A percentile compares a stretch with the other conserved stretches of the same genome.
These are phyloP conservation scores for Odontocerum albicorne DNA, from an alignment of 2,888 invertebrate genomes.

Conservation along the genomic window DNA sequence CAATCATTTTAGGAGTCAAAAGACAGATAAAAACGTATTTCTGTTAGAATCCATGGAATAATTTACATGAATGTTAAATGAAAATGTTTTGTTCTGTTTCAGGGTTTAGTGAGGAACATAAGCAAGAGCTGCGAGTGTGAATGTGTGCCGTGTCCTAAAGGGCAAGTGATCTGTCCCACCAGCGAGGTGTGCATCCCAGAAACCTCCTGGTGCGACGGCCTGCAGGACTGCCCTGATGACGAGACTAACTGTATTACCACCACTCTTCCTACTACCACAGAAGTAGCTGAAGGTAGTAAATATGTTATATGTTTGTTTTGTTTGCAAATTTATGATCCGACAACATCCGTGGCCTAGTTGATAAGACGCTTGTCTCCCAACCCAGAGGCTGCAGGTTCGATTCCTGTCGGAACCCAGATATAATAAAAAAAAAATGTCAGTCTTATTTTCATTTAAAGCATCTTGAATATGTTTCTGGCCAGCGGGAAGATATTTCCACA, in stretches of 20 bases:
- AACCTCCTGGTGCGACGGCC: constrained; percentile 77
- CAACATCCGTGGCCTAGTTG: background rate
- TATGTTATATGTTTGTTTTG: background rate
- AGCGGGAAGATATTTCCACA: background rate
- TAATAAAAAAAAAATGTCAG: too few relatives aligned
- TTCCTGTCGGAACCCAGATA: too few relatives aligned
- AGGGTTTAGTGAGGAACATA: constrained; percentile 61
- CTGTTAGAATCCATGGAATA: too few relatives aligned
- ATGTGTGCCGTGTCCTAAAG: constrained; percentile 72
- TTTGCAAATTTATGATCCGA: background rate
- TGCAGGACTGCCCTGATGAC: constrained; percentile 82
- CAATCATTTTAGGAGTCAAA: too few relatives aligned
- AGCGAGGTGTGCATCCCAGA: constrained; percentile 72
- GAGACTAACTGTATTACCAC: constrained; percentile 64
- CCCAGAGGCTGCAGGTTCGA: too few relatives aligned
- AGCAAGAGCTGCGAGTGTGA: constrained; percentile 68
- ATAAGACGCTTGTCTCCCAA: too few relatives aligned
- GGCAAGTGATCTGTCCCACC: constrained; percentile 70
- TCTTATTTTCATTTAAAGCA: too few relatives aligned
- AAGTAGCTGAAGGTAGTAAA: constrained; percentile 17
- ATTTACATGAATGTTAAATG: too few relatives aligned
- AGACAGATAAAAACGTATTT: too few relatives aligned
- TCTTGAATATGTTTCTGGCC: too few relatives aligned
- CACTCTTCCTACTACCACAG: constrained; percentile 37
- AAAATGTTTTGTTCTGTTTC: too few relatives aligned